Percentiles rank a stretch among this genome's conserved stretches.
Conservation (phyloP, 1,140 invertebrate genomes). For the Drosophila nigrodunni region DNA sequence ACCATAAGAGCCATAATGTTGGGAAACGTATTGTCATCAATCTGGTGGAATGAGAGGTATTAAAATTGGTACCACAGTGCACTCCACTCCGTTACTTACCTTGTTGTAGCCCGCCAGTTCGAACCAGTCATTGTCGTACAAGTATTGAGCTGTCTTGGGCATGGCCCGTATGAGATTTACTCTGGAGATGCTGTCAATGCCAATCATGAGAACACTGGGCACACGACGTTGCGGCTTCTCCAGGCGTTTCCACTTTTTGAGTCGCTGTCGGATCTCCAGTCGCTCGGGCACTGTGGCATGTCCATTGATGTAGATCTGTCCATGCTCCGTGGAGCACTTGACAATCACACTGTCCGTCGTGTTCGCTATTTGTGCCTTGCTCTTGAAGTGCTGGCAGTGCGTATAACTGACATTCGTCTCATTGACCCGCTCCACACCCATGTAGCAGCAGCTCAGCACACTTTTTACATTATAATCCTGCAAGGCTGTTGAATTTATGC, state of each 20-base stretch:
- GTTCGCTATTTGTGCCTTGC: constrained; percentile 71
- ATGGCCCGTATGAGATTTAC: constrained; percentile 91
- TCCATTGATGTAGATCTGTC: constrained; percentile 76
- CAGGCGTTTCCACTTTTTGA: constrained; percentile 41
- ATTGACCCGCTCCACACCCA: constrained; percentile 83
- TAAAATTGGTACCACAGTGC: no score
- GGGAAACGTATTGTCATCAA: constrained; percentile 92
- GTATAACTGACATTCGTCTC: constrained; percentile 62
- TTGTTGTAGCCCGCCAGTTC: constrained; percentile 86
- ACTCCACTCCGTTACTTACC: constrained; percentile 58
- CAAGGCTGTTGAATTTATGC: constrained; percentile 68
- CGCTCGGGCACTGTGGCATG: constrained; percentile 75
- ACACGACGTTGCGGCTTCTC: constrained; percentile 26
- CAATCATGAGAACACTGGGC: constrained; percentile 89
- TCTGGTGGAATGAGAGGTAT: constrained; percentile 67
- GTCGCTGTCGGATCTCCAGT: constrained; percentile 49
- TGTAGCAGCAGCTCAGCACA: constrained; percentile 86
- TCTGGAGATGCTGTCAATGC: constrained; percentile 93
- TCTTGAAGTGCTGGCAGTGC: constrained; percentile 80
- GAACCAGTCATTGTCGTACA: constrained; percentile 87
- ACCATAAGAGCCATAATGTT: constrained; percentile 92
- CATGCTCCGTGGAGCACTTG: constrained; percentile 77
- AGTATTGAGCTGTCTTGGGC: constrained; percentile 89
- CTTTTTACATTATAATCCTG: constrained; percentile 63
- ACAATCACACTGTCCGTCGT: constrained; percentile 85